Evolutionary conservation across 2,113 vertebrate genomes (phyloP), one percentile per base, ranked within the genome.

Genomic region (Tachysurus fulvidraco): DNA sequence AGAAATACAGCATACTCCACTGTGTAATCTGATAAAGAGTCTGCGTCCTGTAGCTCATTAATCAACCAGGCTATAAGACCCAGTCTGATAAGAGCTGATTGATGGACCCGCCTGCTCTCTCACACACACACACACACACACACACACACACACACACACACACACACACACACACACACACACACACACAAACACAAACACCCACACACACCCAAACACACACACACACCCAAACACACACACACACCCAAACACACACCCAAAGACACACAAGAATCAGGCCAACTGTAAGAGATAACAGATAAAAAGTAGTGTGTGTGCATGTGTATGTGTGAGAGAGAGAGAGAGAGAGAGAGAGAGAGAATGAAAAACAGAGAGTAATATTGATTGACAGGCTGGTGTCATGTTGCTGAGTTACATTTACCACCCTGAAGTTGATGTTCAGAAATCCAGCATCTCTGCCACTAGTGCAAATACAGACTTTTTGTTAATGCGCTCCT

Each of bases 51-150:
- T 19, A 99, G 94, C 73, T 95, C 93, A 52, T 97, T 95, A 28
- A 97, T 94, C 89, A 99, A 93, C 98, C 96, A 99, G 76, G 94
- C 94, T 90, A 99, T 95, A 88, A 99, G 94, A 87, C 95, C 95
- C 0, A 97, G 95, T 67, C 79, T 93, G 86, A 99, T 98, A 97
- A 99, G 98, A 8, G 93, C 92, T 0, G 97, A 97, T 94, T 99
- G 98, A 92, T 98, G 94, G 0, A 93, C 92, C 80, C 97, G 96
- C 91, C 98, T 99, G 84, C 60, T 84, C n/a, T n/a, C n/a, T n/a
- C 85, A 59, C 77, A 28, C 60, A 46, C 50, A 73, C 30, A 87
- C 67, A 87, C 14, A 85, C 10, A 87, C 5, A 16, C 44, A 28
- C 0, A 78, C n/a, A 80, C 28, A 19, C 25, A 87, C 5, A 65